Conservation (phyloP, 1,140 invertebrate species). For the Zaprionus ghesquierei region DNA sequence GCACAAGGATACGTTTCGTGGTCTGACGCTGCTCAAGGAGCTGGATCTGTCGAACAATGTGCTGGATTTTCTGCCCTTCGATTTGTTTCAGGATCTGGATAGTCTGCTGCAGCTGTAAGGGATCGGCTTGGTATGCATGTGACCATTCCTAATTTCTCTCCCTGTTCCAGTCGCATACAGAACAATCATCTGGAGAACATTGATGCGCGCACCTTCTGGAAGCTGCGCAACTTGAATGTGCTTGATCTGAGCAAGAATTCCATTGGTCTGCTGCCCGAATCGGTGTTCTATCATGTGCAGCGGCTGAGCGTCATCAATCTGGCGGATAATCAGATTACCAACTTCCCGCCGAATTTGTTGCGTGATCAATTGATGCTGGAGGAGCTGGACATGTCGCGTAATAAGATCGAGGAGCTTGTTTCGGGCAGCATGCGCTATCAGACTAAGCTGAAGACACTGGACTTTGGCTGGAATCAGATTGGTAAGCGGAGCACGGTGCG, state of each 20-base stretch:
- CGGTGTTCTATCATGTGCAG: conserved; percentile 86
- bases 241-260: conserved; percentile 90
- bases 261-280: conserved; percentile 85
- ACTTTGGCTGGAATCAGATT: conserved; percentile 85
- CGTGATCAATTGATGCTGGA: conserved; percentile 83
- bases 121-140: not conserved
- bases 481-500: conserved; percentile 22
- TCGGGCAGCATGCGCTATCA: conserved; percentile 85
- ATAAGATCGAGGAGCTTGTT: conserved; percentile 84
- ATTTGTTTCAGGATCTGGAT: conserved; percentile 88
- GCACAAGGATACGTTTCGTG: conserved; percentile 89
- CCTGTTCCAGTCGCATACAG: conserved; percentile 86
- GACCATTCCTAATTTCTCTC: not conserved
- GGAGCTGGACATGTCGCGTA: conserved; percentile 86
- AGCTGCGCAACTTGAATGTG: conserved; percentile 86
- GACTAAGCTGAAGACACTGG: conserved; percentile 84
- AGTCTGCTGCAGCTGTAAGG: conserved; percentile 88
- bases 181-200: conserved; percentile 89
- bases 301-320: conserved; percentile 88
- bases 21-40: conserved; percentile 87
- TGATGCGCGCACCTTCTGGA: conserved; percentile 86
- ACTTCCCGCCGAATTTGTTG: conserved; percentile 84
- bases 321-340: conserved; percentile 87
- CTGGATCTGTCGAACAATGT: conserved; percentile 91
- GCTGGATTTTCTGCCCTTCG: conserved; percentile 89